phyloP scores from a whole-genome alignment of 2,113 vertebrate genomes.

The Haplotaxodon microlepis region DNA sequence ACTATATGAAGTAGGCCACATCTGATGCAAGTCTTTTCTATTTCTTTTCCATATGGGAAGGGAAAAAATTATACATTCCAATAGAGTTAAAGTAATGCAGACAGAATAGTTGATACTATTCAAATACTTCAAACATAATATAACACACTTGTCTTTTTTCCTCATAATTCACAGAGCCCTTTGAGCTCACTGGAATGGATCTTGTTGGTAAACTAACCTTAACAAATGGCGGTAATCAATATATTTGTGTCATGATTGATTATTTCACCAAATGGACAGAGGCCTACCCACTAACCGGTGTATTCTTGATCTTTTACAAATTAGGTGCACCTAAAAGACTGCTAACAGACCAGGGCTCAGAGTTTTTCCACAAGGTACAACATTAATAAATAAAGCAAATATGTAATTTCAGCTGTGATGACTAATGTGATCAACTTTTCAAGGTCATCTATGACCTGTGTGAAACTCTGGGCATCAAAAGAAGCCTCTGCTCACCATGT shows the following conservation, averaged over 20 bases:
- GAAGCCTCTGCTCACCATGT: neutral
- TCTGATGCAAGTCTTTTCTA: neutral
- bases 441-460: neutral
- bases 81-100: neutral
- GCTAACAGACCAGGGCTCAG: neutral
- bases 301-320: neutral
- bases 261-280: neutral
- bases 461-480: neutral
- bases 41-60: neutral
- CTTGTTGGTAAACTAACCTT: neutral
- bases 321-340: neutral
- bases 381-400: neutral
- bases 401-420: neutral
- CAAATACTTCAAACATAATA: neutral
- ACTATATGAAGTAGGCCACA: neutral
- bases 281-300: neutral
- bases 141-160: neutral
- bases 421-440: neutral
- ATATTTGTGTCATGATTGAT: neutral
- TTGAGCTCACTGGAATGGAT: neutral
- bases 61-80: neutral
- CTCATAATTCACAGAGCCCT: neutral
- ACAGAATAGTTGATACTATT: neutral
- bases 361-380: neutral
- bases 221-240: neutral